These are phyloP conservation scores for Vulpes lagopus DNA, from an alignment of 2,113 vertebrate species.

Conservation along the genomic window DNA sequence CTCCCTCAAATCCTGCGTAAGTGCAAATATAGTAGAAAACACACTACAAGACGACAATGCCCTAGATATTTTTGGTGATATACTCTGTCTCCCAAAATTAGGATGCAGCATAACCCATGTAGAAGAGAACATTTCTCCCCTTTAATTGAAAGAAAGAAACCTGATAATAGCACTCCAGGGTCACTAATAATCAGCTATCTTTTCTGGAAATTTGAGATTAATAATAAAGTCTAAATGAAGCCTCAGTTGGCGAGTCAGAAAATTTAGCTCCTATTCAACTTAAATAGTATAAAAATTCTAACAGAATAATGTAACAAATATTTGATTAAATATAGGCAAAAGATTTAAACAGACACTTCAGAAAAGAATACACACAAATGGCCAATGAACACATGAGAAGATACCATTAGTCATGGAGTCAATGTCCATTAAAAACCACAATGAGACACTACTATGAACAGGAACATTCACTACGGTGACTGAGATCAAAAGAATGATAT, in stretches of 20 bases:
- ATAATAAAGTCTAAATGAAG: constrained; percentile 49
- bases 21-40: not conserved
- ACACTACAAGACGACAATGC: not conserved
- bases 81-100: constrained; percentile 48
- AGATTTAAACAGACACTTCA: constrained; percentile 46
- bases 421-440: constrained; percentile 45
- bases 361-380: constrained; percentile 34
- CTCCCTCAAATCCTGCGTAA: not conserved
- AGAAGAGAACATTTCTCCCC: not conserved
- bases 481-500: not conserved
- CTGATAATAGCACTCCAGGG: not conserved
- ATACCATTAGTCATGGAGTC: not conserved
- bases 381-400: constrained; percentile 20
- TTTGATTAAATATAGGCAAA: constrained; percentile 33
- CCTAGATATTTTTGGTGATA: not conserved
- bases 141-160: constrained; percentile 34
- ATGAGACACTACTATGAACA: not conserved
- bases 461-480: not conserved
- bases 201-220: constrained; percentile 18
- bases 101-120: not conserved
- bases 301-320: constrained; percentile 28
- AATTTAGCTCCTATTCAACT: constrained; percentile 37
- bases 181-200: not conserved
- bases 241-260: constrained; percentile 13
- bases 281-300: constrained; percentile 47